These are phyloP conservation scores for Champsocephalus gunnari DNA, from an alignment of 2,797 vertebrate genomes.

Conservation along the genomic window DNA sequence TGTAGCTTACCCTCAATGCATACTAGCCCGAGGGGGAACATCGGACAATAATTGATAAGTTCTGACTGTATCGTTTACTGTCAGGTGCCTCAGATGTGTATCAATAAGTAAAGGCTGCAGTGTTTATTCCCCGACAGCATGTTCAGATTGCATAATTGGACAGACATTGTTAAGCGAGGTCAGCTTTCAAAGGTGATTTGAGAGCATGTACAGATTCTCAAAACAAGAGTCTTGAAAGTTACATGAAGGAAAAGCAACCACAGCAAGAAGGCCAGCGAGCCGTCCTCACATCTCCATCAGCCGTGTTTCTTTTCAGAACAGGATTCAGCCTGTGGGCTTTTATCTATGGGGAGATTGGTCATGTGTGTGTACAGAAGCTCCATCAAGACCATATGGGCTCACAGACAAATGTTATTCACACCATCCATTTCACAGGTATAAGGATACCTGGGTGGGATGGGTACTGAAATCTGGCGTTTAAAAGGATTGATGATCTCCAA, in stretches of 20 bases:
- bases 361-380: not conserved
- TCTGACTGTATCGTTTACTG: not conserved
- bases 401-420: not conserved
- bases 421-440: not conserved
- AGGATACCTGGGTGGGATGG: too few species aligned
- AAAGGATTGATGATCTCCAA: too few species aligned
- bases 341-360: not conserved
- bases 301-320: not conserved
- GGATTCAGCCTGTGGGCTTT: not conserved
- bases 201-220: not conserved
- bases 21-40: not conserved
- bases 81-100: not conserved
- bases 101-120: not conserved
- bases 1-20: not conserved
- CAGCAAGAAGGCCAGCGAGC: not conserved
- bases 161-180: not conserved
- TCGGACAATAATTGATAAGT: not conserved
- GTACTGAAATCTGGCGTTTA: too few species aligned
- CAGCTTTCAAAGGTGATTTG: not conserved
- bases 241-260: constrained; percentile 4
- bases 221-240: constrained; percentile 1
- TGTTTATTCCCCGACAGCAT: not conserved
- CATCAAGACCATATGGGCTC: not conserved
- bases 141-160: not conserved
- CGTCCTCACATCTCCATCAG: not conserved